Percentiles rank a stretch among this genome's conserved stretches.
These are phyloP conservation scores for Leucophenga montana DNA, from an alignment of 2,888 invertebrate genomes.

Conservation along the genomic window DNA sequence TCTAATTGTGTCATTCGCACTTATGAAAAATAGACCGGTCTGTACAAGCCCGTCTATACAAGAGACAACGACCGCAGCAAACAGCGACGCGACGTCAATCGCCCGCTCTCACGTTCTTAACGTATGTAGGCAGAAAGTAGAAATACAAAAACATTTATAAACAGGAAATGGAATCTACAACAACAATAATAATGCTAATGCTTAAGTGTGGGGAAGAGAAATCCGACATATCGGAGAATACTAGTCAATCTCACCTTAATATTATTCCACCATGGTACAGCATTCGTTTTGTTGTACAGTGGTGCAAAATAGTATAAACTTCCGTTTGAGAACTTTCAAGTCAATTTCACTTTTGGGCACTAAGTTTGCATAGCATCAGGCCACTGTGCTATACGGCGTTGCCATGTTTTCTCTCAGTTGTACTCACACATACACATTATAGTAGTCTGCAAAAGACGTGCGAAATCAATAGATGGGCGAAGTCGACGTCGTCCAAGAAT, in stretches of 20 bases:
- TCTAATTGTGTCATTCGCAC: too few species aligned
- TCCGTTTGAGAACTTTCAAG: too few species aligned
- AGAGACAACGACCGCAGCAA: constrained; percentile 4
- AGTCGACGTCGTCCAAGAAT: constrained; percentile 48
- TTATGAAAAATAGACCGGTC: too few species aligned
- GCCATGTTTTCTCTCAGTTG: too few species aligned
- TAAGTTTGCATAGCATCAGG: constrained; percentile 27
- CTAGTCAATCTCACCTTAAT: constrained; percentile 26
- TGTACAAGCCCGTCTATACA: not conserved
- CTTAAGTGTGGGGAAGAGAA: too few species aligned
- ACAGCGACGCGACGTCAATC: not conserved
- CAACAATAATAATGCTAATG: constrained; percentile 34
- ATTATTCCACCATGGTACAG: constrained; percentile 8
- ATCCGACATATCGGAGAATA: too few species aligned
- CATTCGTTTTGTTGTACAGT: constrained; percentile 52
- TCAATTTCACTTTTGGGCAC: too few species aligned
- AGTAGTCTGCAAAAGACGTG: constrained; percentile 51
- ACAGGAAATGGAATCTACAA: constrained; percentile 66
- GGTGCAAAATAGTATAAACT: constrained; percentile 36
- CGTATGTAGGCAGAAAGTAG: not conserved
- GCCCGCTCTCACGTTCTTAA: not conserved
- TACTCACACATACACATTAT: constrained; percentile 29
- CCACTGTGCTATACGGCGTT: not conserved
- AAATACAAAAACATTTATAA: constrained; percentile 46
- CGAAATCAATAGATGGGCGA: constrained; percentile 60